phyloP scores from a whole-genome alignment of 1,140 invertebrate genomes.

The Bathynomus jamesi region DNA sequence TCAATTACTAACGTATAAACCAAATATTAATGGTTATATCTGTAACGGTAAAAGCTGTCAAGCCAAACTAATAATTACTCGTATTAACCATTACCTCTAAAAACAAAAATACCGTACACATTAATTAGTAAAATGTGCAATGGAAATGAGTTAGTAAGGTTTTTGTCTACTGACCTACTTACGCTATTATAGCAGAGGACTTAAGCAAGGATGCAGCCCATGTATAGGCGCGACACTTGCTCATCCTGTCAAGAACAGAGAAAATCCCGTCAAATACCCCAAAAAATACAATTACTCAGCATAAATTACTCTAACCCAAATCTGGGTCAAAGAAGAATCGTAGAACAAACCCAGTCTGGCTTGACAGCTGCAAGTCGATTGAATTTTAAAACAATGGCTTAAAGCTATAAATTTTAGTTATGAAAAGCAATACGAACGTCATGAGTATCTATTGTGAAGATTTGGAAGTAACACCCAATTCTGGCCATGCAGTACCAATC shows the following conservation, averaged over 20 bases:
- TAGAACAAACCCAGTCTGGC: not conserved
- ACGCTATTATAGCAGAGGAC: not conserved
- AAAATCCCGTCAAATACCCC: not conserved
- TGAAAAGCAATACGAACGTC: too few species aligned
- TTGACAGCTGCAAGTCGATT: not conserved
- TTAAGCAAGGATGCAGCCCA: not conserved
- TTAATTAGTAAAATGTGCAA: not conserved
- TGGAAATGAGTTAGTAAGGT: not conserved
- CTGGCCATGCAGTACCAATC: not conserved
- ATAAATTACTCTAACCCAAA: not conserved
- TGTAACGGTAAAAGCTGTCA: constrained; percentile 1
- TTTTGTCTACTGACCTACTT: not conserved
- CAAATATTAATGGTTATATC: too few species aligned
- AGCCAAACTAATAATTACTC: not conserved
- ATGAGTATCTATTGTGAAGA: too few species aligned
- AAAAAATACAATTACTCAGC: not conserved
- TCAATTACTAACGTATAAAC: not conserved
- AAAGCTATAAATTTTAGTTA: too few species aligned
- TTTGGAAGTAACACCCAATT: too few species aligned
- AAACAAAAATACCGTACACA: not conserved
- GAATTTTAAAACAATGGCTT: too few species aligned
- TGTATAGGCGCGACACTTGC: not conserved
- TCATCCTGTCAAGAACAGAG: not conserved
- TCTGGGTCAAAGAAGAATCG: not conserved
- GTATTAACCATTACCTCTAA: not conserved